Conservation (phyloP, 2,888 invertebrate species). For the Helicoverpa assulta region DNA sequence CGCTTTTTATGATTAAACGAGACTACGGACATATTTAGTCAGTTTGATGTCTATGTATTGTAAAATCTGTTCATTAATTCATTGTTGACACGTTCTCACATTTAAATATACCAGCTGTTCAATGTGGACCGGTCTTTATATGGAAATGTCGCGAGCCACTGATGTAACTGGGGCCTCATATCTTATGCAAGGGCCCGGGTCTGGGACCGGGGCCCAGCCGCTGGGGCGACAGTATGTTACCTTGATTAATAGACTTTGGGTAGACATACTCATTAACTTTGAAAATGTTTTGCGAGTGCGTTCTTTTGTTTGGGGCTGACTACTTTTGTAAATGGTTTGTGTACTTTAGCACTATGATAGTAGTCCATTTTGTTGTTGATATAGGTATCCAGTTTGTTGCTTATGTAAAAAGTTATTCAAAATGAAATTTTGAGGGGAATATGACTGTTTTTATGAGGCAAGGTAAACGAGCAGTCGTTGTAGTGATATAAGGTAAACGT, state of each 20-base stretch:
- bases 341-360: neutral
- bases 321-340: neutral
- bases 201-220: neutral
- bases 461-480: too few species aligned
- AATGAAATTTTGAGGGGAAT: neutral
- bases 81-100: conserved; percentile 41
- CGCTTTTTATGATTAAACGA: too few species aligned
- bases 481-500: too few species aligned
- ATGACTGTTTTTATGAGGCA: too few species aligned
- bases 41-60: conserved; percentile 1
- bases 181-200: conserved; percentile 18
- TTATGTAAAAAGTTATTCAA: neutral
- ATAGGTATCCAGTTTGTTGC: too few species aligned
- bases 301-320: conserved; percentile 8
- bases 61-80: conserved; percentile 14
- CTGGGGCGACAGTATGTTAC: conserved; percentile 4
- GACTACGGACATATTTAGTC: too few species aligned
- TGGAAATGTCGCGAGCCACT: conserved; percentile 58
- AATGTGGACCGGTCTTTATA: conserved; percentile 58
- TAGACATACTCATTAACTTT: conserved; percentile 12
- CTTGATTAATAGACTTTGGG: conserved; percentile 22
- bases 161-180: conserved; percentile 53
- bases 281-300: conserved; percentile 5
- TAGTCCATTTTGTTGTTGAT: neutral
- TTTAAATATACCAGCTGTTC: conserved; percentile 49